Base-by-base conservation (phyloP, 1,140 invertebrate species). In the Orius insidiosus region DNA sequence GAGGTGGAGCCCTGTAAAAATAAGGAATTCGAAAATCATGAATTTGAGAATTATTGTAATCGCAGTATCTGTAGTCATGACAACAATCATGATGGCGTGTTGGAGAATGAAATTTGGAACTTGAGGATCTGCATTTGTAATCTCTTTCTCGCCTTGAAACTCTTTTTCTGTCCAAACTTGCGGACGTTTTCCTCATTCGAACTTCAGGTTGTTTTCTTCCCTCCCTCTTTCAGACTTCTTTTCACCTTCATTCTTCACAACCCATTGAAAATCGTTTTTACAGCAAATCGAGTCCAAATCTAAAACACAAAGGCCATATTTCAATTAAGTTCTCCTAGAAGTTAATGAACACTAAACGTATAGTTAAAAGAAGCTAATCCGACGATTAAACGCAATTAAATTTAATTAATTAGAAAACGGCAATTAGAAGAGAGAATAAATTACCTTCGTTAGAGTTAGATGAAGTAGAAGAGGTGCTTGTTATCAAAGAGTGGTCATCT, bases 231-330 rank as follows among this genome's bases (percentile, higher is more conserved):
- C 39, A 10, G 24, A 8, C 7, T 13, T 24, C 24, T 24, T 18
- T 9, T n/a, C 36, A 5, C 9, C 34, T 5, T 35, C 36, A 10
- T 46, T 45, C 24, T 50, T 51, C 35, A 45, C 46, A 5, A 54
- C 45, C 53, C 53, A 54, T 35, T 52, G 48, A 45, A 54, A 52
- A 18, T 54, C 53, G 13, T 54, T 51, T 39, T 50, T 46, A 45
- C 53, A 54, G 31, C 47, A 49, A 30, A 51, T 51, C 13, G 48
- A 52, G 43, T 52, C 47, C 8, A 45, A 40, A 14, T 54, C 53
- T 54, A 35, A 14, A 52, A 52, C 3, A 51, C 4, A 33, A n/a
- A 24, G 24, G 24, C 7, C 24, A 24, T 4, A 24, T 24, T 24
- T 24, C 24, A 24, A 24, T 24, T 24, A 24, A 7, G 24, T 24